Conservation (phyloP, 2,797 vertebrate genomes). For the Epinephelus awoara region DNA sequence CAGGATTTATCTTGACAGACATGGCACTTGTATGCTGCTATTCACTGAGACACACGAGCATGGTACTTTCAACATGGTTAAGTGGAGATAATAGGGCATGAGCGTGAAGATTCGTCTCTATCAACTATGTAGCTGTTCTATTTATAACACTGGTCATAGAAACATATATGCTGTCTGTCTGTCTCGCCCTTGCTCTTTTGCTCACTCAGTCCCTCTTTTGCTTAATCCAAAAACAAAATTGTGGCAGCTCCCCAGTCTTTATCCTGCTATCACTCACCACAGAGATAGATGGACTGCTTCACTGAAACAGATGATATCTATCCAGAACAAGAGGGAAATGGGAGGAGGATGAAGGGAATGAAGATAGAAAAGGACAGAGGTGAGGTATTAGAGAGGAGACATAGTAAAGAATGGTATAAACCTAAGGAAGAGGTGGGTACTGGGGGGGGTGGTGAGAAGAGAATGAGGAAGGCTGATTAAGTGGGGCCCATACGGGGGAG, state of each 20-base stretch:
- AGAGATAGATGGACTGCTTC: slow-evolving; percentile 79
- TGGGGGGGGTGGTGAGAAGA: slow-evolving; percentile 28
- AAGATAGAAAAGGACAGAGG: slow-evolving; percentile 21
- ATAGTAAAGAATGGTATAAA: slow-evolving; percentile 28
- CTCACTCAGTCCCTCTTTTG: slow-evolving; percentile 76
- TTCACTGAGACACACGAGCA: slow-evolving; percentile 10
- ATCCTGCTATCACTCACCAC: slow-evolving; percentile 73
- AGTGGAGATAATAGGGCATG: background rate
- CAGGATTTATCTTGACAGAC: slow-evolving; percentile 40
- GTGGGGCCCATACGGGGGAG: slow-evolving; percentile 58
- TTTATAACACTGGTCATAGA: slow-evolving; percentile 13
- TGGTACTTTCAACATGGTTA: slow-evolving; percentile 5
- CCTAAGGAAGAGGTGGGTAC: slow-evolving; percentile 31
- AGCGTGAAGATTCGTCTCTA: background rate
- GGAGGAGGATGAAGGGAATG: slow-evolving; percentile 1
- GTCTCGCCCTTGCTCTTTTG: slow-evolving; percentile 20
- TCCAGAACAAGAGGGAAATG: slow-evolving; percentile 52
- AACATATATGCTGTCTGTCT: slow-evolving; percentile 3
- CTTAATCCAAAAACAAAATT: slow-evolving; percentile 86
- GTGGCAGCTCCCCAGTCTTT: slow-evolving; percentile 44
- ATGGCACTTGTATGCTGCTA: slow-evolving; percentile 25
- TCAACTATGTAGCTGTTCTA: slow-evolving; percentile 6
- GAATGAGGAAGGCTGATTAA: slow-evolving; percentile 72
- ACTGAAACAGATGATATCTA: slow-evolving; percentile 79
- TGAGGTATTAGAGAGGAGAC: slow-evolving; percentile 9